phyloP scores from a whole-genome alignment of 2,888 invertebrate species.

The Drosophila mayaguana region DNA sequence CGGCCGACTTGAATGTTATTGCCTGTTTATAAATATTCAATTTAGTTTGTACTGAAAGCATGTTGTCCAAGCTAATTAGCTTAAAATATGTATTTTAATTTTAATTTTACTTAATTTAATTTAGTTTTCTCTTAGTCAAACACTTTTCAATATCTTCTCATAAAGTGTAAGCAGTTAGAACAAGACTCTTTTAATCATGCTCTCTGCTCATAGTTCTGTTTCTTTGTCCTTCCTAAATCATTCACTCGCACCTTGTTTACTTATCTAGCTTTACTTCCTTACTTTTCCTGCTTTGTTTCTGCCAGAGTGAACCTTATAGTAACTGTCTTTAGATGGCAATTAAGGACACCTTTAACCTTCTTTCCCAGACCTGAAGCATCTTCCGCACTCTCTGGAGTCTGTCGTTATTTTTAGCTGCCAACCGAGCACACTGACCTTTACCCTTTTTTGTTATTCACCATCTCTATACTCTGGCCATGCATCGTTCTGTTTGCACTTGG shows the following conservation, averaged over 20 bases:
- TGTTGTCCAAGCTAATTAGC: background rate
- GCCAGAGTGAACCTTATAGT: background rate
- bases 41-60: background rate
- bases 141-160: background rate
- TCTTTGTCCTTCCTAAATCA: conserved; percentile 20
- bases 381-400: background rate
- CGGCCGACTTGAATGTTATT: background rate
- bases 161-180: background rate
- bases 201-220: background rate
- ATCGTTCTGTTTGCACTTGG: conserved; percentile 5
- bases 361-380: background rate
- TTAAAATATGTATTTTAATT: background rate
- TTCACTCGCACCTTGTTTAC: conserved; percentile 46
- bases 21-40: background rate
- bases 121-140: background rate
- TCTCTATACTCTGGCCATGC: background rate
- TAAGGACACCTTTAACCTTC: conserved; percentile 3
- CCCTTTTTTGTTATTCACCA: conserved; percentile 3
- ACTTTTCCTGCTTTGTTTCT: background rate
- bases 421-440: conserved; percentile 3
- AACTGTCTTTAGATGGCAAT: background rate
- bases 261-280: conserved; percentile 41
- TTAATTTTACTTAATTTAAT: background rate
- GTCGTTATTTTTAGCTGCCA: background rate
- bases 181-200: conserved; percentile 25